Percentiles rank a stretch among this genome's conserved stretches.
These are phyloP conservation scores for Sturnus vulgaris DNA, from an alignment of 2,113 vertebrate species.

Conservation along the genomic window DNA sequence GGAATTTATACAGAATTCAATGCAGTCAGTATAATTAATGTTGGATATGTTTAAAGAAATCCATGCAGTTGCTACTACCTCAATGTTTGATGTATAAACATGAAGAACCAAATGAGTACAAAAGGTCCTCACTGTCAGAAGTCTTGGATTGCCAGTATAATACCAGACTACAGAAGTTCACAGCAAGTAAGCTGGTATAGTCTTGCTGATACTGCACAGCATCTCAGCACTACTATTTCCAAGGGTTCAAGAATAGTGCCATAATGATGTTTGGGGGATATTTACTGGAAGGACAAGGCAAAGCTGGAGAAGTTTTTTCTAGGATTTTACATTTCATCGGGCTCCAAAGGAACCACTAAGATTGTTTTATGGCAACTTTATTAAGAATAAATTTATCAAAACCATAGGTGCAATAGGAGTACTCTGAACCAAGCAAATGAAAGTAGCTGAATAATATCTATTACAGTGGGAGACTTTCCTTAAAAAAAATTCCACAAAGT, in stretches of 20 bases:
- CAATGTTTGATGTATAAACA: not conserved
- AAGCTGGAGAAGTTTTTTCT: not conserved
- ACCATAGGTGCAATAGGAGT: not conserved
- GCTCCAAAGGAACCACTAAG: not conserved
- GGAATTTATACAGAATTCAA: not conserved
- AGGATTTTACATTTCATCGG: not conserved
- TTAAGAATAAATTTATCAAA: not conserved
- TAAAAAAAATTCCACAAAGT: not conserved
- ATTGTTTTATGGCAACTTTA: not conserved
- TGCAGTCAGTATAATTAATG: not conserved
- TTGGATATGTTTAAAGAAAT: not conserved
- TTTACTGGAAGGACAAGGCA: not conserved
- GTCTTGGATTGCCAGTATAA: not conserved
- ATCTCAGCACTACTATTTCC: not conserved
- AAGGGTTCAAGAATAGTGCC: not conserved
- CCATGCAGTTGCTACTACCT: not conserved
- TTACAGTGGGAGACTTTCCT: not conserved
- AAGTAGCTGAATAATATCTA: not conserved
- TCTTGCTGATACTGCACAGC: not conserved
- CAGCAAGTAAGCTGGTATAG: not conserved
- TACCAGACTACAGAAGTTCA: not conserved
- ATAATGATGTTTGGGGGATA: not conserved
- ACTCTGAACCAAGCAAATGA: not conserved
- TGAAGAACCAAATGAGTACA: not conserved
- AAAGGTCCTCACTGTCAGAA: not conserved